These are phyloP conservation scores for Drosophila cracens DNA, from an alignment of 2,888 invertebrate genomes.

Conservation along the genomic window DNA sequence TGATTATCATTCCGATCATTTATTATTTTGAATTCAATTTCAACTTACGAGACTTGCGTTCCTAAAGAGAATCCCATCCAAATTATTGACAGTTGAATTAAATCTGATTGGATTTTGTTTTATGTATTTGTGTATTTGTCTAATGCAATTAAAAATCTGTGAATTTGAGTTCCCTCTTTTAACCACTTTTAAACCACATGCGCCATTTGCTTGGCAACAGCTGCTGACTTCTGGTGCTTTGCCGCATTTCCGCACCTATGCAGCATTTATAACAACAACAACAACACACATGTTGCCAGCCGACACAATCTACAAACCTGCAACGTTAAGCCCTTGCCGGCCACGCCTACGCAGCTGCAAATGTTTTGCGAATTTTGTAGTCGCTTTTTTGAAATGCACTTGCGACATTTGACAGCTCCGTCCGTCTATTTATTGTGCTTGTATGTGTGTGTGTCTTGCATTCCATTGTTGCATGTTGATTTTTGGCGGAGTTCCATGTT, in stretches of 20 bases:
- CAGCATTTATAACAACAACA: constrained; percentile 18
- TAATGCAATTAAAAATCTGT: neutral
- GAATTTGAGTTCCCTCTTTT: neutral
- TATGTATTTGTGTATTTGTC: neutral
- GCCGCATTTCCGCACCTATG: constrained; percentile 29
- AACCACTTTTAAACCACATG: constrained; percentile 3
- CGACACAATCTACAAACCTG: neutral
- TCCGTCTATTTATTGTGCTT: constrained; percentile 62
- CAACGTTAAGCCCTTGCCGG: constrained; percentile 9
- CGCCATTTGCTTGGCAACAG: constrained; percentile 2
- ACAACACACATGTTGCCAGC: neutral
- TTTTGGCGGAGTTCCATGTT: constrained; percentile 58
- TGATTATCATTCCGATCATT: neutral
- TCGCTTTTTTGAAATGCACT: constrained; percentile 74
- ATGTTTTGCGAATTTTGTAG: constrained; percentile 70
- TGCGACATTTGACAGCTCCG: constrained; percentile 74
- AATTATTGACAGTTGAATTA: neutral
- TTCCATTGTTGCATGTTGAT: constrained; percentile 67
- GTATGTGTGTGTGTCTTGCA: constrained; percentile 17
- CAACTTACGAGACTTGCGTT: neutral
- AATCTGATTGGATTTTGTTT: neutral
- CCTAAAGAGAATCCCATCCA: neutral
- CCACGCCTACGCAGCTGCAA: constrained; percentile 22
- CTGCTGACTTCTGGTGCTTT: constrained; percentile 19
- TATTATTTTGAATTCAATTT: neutral